These are phyloP conservation scores for Leptopilina clavipes DNA, from an alignment of 1,140 invertebrate species.

Conservation along the genomic window DNA sequence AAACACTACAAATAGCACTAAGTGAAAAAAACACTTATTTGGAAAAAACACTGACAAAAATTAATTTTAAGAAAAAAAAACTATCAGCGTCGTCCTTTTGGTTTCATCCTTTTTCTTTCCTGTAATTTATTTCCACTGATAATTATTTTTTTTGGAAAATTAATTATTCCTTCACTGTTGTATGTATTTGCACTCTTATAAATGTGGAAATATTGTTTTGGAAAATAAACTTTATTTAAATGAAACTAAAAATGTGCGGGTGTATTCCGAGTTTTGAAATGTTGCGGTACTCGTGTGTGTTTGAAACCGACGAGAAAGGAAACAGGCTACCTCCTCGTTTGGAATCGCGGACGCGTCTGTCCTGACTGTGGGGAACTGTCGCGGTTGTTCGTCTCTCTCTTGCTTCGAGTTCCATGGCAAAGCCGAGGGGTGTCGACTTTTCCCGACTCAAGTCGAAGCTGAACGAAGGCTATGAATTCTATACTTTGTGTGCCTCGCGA, in stretches of 20 bases:
- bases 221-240: not conserved
- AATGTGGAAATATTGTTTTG: too few relatives aligned
- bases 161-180: too few relatives aligned
- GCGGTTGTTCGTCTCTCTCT: conserved; percentile 59
- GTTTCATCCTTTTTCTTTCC: conserved; percentile 22
- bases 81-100: conserved; percentile 10
- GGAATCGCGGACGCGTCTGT: conserved; percentile 73
- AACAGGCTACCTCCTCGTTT: conserved; percentile 54
- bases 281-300: conserved; percentile 1
- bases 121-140: not conserved
- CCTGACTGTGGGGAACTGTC: conserved; percentile 58
- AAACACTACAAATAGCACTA: conserved; percentile 1
- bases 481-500: conserved; percentile 22
- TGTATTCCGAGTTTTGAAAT: not conserved
- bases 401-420: conserved; percentile 59
- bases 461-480: conserved; percentile 52
- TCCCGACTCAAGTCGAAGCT: conserved; percentile 54
- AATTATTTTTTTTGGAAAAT: too few relatives aligned
- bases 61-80: not conserved
- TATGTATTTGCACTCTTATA: too few relatives aligned
- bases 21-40: too few relatives aligned
- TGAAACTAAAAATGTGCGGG: not conserved
- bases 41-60: not conserved
- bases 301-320: not conserved
- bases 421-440: conserved; percentile 43